Base-by-base conservation (phyloP, 2,113 vertebrate species). In the Acanthisitta chloris region DNA sequence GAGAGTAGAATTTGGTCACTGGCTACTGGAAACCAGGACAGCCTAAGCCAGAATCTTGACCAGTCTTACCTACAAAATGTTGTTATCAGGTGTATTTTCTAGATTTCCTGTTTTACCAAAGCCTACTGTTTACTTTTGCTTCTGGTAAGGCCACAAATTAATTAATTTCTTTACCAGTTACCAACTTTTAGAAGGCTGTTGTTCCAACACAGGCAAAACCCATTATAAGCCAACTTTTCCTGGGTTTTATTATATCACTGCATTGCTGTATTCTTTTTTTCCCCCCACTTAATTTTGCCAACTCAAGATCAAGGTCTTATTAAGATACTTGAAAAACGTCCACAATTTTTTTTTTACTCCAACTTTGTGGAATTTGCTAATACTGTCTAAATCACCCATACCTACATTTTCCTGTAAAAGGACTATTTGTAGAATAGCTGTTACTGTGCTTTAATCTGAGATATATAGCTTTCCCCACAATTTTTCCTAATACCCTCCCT, bases 401-500 rank as follows among this genome's bases (percentile, higher is more conserved):
- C 18, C 24, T 86, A 15, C 2, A 8, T 74, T 80, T 81, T 54
- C 24, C 17, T 83, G 10, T 28, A 78, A 74, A 88, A 79, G 12
- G 4, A n/a, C 57, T 74, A 23, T 46, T 62, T 52, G 23, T 73
- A 58, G 24, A 49, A 78, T 42, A 71, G 9, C 12, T 84, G 81
- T 69, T 51, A 51, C 26, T 48, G 20, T 67, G 18, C 24, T 76
- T 87, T 43, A 62, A 20, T 57, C 14, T 69, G 26, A 31, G 19
- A 36, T 76, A 52, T 46, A 8, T 31, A 70, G 4, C 9, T 84
- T 81, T 89, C 17, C 29, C 29, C 25, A 42, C 19, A 61, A 7
- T 42, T 69, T 48, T 36, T 49, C 8, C 26, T 24, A 26, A 55
- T 62, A 46, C 4, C 2, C 17, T 33, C 24, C 0, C 0, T 34